Evolutionary conservation across 2,113 vertebrate genomes (phyloP).

Genomic region (Sisor rabdophorus): DNA sequence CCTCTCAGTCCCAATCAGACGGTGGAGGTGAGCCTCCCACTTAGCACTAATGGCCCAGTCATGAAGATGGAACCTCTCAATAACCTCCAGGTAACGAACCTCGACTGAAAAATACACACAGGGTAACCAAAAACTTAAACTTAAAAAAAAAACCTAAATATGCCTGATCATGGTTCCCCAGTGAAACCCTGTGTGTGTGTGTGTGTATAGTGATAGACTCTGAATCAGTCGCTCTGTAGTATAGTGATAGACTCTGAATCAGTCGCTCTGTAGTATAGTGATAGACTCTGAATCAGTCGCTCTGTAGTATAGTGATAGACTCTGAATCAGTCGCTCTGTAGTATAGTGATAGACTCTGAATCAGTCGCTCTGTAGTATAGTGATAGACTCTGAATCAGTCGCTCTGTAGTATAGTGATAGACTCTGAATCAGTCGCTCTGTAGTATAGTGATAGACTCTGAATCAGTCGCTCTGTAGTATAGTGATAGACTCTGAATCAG

Average conservation of each 20-base stretch:
- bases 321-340: neutral
- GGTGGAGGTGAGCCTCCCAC: slow-evolving; percentile 84
- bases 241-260: no score
- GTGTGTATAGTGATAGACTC: no score
- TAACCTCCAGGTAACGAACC: slow-evolving; percentile 93
- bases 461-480: no score
- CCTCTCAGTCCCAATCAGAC: slow-evolving; percentile 92
- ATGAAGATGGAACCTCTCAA: slow-evolving; percentile 99
- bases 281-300: neutral
- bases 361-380: neutral
- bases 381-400: neutral
- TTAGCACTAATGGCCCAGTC: slow-evolving; percentile 86
- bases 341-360: neutral
- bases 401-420: neutral
- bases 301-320: neutral
- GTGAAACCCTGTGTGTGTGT: no score
- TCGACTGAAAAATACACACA: no score
- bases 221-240: no score
- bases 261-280: no score
- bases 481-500: no score
- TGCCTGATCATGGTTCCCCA: no score
- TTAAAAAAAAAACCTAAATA: no score
- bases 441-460: no score
- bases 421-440: neutral
- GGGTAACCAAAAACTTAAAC: no score